Base-by-base conservation (phyloP, 2,888 invertebrate species). In the Lampropteryx suffumata region DNA sequence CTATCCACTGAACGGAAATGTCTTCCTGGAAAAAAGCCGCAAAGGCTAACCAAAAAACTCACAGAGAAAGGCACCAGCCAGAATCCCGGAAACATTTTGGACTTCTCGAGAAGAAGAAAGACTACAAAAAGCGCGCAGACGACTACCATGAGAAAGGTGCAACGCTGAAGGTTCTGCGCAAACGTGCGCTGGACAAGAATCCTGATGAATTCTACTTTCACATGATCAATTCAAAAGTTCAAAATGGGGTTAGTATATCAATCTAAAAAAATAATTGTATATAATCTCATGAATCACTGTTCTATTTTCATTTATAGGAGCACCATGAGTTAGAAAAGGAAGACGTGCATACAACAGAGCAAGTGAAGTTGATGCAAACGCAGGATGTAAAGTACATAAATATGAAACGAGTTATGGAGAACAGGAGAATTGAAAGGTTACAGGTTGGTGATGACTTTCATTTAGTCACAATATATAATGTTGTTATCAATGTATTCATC, bases 161-260 rank as follows among this genome's bases (percentile, higher is more conserved):
- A 49, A 95, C 96, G 0, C 78, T 99, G 1, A 96, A 96, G 74
- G 79, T 95, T 21, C 82, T 99, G 44, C 93, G 94, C 49, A 95
- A 95, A 76, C 93, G 96, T 51, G 98, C 98, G 0, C 84, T 97
- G 13, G 95, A 98, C 74, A 96, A 95, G 78, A 99, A 99, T 90
- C 98, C 98, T 0, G 99, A 99, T 94, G 99, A 99, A 81, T 99
- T 99, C 86, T 97, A 99, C 80, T 97, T 97, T 87, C 98, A 98
- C 75, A 99, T 99, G 99, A 93, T 98, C 49, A 97, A 97, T 77
- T 96, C 98, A 0, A 94, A 94, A 79, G 83, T 95, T 0, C 90
- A 91, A 53, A 81, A 91, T 68, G 93, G 92, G 66, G 91, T 91
- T 61, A 82, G 84, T 12, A 24, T 24, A 24, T 1, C 24, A 7